Percentiles rank a stretch among this genome's conserved stretches.
These are phyloP conservation scores for Pipra filicauda DNA, from an alignment of 2,113 vertebrate genomes.

Conservation along the genomic window DNA sequence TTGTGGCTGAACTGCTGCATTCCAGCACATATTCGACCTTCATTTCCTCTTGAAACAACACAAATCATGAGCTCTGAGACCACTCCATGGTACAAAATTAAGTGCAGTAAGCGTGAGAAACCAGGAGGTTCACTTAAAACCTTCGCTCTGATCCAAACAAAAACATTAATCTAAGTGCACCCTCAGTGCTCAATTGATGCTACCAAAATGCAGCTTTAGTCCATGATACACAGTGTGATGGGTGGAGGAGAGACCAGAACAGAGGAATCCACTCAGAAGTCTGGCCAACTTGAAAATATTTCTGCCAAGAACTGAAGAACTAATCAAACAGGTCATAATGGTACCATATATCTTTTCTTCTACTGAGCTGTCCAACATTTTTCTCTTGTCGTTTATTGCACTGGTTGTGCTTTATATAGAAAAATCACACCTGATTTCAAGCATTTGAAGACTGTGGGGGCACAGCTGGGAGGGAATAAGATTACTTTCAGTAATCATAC, in stretches of 20 bases:
- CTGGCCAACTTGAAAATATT: neutral
- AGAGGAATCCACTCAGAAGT: neutral
- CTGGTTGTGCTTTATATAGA: neutral
- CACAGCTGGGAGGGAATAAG: neutral
- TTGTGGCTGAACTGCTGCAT: neutral
- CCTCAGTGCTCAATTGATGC: neutral
- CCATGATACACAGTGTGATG: neutral
- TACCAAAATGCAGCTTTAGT: neutral
- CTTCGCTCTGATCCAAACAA: neutral
- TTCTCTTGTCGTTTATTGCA: neutral
- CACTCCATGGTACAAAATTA: neutral
- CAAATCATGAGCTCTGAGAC: neutral
- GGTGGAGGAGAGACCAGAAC: neutral
- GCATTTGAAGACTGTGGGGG: neutral
- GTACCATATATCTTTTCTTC: neutral
- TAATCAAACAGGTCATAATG: neutral
- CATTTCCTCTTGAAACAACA: neutral
- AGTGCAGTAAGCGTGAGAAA: neutral
- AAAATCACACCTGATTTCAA: neutral
- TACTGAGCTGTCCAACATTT: neutral
- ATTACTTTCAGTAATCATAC: neutral
- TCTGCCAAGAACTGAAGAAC: conserved; percentile 7
- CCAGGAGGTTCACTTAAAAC: neutral
- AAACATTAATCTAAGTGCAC: neutral
- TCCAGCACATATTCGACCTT: neutral